Evolutionary conservation across 2,888 invertebrate species (phyloP).

Genomic region (Arenicola marina): DNA sequence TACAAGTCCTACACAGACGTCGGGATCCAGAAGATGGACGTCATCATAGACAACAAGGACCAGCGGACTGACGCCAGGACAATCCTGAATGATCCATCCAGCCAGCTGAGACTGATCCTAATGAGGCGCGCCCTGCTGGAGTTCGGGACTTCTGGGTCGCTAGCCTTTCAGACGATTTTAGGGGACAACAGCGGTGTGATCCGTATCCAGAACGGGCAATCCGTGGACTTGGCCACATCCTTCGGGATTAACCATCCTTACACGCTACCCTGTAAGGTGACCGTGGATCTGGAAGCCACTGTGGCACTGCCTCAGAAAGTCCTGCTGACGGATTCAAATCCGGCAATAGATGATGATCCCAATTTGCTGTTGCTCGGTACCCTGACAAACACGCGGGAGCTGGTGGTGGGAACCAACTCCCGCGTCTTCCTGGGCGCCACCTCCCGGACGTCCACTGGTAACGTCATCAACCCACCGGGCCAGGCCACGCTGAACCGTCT

Average conservation of each 20-base stretch:
- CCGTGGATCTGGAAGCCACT: conserved; percentile 26
- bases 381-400: conserved; percentile 34
- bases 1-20: conserved; percentile 34
- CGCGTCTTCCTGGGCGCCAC: conserved; percentile 31
- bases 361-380: conserved; percentile 39
- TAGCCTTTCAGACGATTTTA: conserved; percentile 29
- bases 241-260: conserved; percentile 41
- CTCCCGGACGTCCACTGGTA: conserved; percentile 31
- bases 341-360: conserved; percentile 17
- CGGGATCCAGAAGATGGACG: conserved; percentile 17
- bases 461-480: conserved; percentile 26
- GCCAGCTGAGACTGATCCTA: neutral
- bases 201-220: conserved; percentile 28
- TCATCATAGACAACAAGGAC: conserved; percentile 34
- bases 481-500: conserved; percentile 35
- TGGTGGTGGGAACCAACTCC: conserved; percentile 39
- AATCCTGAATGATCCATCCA: conserved; percentile 1
- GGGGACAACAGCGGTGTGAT: conserved; percentile 40
- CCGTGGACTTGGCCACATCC: conserved; percentile 35
- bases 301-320: conserved; percentile 37
- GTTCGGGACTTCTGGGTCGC: neutral
- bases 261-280: conserved; percentile 35
- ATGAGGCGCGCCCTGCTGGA: neutral
- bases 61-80: neutral
- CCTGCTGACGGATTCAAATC: conserved; percentile 34